Evolutionary conservation across 1,140 invertebrate species (phyloP), one percentile per base, ranked within the genome.

Genomic region (Calliphora vicina): DNA sequence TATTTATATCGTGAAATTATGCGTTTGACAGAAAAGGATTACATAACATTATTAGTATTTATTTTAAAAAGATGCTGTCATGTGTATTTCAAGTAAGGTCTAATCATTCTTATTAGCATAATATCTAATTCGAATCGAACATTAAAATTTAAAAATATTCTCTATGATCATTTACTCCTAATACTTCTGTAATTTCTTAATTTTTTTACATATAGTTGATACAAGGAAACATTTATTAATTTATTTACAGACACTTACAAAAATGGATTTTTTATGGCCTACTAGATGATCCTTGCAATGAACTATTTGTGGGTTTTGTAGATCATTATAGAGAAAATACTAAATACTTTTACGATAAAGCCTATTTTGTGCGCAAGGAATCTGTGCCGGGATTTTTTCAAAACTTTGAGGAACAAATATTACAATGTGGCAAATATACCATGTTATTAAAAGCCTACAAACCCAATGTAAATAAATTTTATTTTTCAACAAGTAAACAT

Each of bases 401-500:
- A 12, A 87, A 86, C n/a, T 89, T 83, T 45, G 88, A 90, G 57
- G 83, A 86, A 17, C 82, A 85, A 6, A 88, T 90, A 45, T 57
- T 91, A 0, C 86, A 88, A 29, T 90, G 89, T 50, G 90, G 90
- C 17, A 91, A 89, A 81, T 90, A 91, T 80, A 90, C 88, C 27
- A 87, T 85, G 29, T 82, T 91, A 8, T 83, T 91, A 0, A 88
- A 85, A 80, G 81, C 85, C 1, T 89, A 85, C 80, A 90, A 90
- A 73, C 71, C 85, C 17, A 85, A 86, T 84, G 89, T 90, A 73
- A 81, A 84, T 81, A 20, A 17, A 15, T 81, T 73, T 82, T 72
- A 15, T 29, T 0, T 20, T 67, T 23, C 13, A 61, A 72, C 3
- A 23, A 73, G 29, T 15, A 15, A 29, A 26, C 27, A 10, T 35